Percentiles rank a stretch among this genome's conserved stretches.
Conservation (phyloP, 2,888 invertebrate species). For the Perithous albicinctus region DNA sequence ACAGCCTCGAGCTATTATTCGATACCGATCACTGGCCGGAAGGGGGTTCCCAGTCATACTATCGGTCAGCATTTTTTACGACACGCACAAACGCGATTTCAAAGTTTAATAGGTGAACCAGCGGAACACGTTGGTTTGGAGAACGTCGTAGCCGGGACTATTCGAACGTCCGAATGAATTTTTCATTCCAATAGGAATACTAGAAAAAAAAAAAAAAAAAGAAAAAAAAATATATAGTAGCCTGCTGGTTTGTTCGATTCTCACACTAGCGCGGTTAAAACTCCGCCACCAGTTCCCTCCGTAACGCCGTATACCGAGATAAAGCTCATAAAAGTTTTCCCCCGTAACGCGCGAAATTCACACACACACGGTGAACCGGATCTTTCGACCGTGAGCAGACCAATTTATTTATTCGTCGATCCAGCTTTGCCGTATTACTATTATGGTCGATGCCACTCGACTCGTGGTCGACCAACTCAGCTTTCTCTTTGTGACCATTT, state of each 20-base stretch:
- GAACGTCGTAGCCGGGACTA: slow-evolving; percentile 15
- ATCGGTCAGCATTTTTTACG: slow-evolving; percentile 36
- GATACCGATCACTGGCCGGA: slow-evolving; percentile 1
- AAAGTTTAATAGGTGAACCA: slow-evolving; percentile 41
- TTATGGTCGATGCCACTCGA: slow-evolving; percentile 6
- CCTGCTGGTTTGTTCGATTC: slow-evolving; percentile 52
- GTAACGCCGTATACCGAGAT: slow-evolving; percentile 55
- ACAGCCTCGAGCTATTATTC: slow-evolving; percentile 6
- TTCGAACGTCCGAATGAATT: slow-evolving; percentile 55
- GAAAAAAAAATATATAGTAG: too few relatives aligned
- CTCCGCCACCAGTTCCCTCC: slow-evolving; percentile 51
- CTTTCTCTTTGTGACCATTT: not conserved
- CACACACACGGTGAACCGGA: slow-evolving; percentile 40
- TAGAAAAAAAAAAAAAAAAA: too few relatives aligned
- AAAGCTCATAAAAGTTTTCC: slow-evolving; percentile 66
- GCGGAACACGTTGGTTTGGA: slow-evolving; percentile 28
- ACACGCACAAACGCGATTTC: slow-evolving; percentile 21
- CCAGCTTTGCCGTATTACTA: slow-evolving; percentile 25
- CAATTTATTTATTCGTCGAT: slow-evolving; percentile 63
- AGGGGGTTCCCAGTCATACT: not conserved
- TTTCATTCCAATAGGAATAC: slow-evolving; percentile 45
- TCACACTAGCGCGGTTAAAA: slow-evolving; percentile 50
- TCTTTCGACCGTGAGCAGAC: slow-evolving; percentile 48
- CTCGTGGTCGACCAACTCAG: slow-evolving; percentile 15
- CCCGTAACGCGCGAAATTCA: slow-evolving; percentile 29